phyloP scores from a whole-genome alignment of 2,113 vertebrate genomes.

The Galemys pyrenaicus region DNA sequence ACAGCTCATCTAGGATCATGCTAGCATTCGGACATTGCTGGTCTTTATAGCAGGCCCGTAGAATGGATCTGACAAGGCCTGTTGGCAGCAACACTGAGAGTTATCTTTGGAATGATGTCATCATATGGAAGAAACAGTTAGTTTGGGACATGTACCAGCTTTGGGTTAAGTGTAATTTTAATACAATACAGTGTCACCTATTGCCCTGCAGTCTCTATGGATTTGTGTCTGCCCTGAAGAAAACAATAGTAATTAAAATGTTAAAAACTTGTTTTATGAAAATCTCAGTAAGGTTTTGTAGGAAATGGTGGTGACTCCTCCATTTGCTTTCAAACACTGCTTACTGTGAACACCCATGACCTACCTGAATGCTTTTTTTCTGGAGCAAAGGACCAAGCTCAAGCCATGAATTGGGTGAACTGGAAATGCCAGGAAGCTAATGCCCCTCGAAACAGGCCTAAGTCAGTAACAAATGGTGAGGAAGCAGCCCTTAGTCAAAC shows the following conservation, averaged over 20 bases:
- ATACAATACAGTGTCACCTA: neutral
- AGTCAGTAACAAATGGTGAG: neutral
- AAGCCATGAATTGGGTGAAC: neutral
- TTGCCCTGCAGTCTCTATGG: neutral
- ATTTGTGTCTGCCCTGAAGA: neutral
- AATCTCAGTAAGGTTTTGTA: neutral
- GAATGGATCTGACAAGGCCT: neutral
- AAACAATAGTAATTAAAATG: neutral
- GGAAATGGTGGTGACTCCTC: neutral
- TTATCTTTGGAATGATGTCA: neutral
- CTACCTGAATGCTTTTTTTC: neutral
- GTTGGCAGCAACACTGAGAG: neutral
- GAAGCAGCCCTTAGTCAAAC: neutral
- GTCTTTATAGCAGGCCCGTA: neutral
- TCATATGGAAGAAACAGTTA: neutral
- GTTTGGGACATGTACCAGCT: neutral
- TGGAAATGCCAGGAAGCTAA: neutral
- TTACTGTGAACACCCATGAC: neutral
- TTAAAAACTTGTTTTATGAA: neutral
- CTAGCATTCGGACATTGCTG: constrained; percentile 17
- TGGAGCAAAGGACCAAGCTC: neutral
- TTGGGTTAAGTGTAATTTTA: constrained; percentile 41
- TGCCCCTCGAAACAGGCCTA: neutral
- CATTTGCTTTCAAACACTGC: neutral
- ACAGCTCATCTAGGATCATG: constrained; percentile 44